phyloP scores from a whole-genome alignment of 1,140 invertebrate species.

The Idris sp. region DNA sequence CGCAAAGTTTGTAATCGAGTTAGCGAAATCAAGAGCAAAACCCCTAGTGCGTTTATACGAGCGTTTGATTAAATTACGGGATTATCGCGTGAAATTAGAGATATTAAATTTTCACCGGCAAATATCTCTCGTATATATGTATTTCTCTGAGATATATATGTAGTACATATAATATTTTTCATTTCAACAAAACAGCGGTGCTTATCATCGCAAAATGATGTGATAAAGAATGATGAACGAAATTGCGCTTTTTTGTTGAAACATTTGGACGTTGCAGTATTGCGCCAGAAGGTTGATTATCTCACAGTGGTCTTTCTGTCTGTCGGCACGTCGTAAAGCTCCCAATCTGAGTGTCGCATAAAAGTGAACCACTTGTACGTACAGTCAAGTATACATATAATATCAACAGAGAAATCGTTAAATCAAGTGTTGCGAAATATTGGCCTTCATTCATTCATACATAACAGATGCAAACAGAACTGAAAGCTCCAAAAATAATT shows the following conservation, averaged over 20 bases:
- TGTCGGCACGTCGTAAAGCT: slow-evolving; percentile 64
- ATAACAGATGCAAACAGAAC: too few species aligned
- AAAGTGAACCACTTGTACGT: slow-evolving; percentile 50
- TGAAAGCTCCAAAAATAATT: too few species aligned
- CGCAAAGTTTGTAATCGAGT: slow-evolving; percentile 75
- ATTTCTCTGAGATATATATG: too few species aligned
- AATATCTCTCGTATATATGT: slow-evolving; percentile 43
- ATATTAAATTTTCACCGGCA: slow-evolving; percentile 71
- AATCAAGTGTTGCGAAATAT: too few species aligned
- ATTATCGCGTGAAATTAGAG: slow-evolving; percentile 75
- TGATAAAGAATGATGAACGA: slow-evolving; percentile 15
- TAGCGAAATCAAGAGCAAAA: slow-evolving; percentile 70
- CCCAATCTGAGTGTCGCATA: slow-evolving; percentile 51
- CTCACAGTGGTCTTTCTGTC: slow-evolving; percentile 57
- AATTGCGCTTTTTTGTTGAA: slow-evolving; percentile 13
- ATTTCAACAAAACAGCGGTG: too few species aligned
- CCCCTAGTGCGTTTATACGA: slow-evolving; percentile 39
- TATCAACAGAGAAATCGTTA: slow-evolving; percentile 40
- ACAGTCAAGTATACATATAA: slow-evolving; percentile 51
- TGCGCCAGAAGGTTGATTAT: slow-evolving; percentile 41
- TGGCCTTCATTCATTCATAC: too few species aligned
- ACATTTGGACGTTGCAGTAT: slow-evolving; percentile 3
- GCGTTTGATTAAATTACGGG: slow-evolving; percentile 74
- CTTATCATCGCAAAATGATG: too few species aligned
- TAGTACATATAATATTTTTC: too few species aligned